A percentile compares a stretch with the other conserved stretches of the same genome.
Evolutionary conservation across 1,140 invertebrate species (phyloP).

Genomic region (Orius insidiosus): DNA sequence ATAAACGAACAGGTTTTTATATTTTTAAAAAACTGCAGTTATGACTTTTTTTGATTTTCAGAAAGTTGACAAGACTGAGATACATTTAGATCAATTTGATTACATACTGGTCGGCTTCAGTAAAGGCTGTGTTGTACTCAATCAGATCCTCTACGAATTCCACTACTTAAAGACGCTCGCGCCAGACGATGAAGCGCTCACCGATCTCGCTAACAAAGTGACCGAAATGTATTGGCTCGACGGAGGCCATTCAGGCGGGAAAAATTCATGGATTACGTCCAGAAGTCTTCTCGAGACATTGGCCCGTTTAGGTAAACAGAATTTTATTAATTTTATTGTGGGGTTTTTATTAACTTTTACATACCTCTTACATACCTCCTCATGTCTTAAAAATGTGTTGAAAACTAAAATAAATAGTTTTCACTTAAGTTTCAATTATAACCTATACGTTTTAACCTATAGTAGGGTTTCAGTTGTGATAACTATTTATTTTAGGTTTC

Average conservation of each 20-base stretch:
- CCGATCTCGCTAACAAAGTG: constrained; percentile 39
- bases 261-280: constrained; percentile 72
- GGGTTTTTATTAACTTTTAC: too few relatives aligned
- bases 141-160: constrained; percentile 75
- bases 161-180: constrained; percentile 47
- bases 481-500: too few relatives aligned
- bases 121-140: constrained; percentile 81
- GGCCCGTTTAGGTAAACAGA: constrained; percentile 33
- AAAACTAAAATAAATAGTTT: too few relatives aligned
- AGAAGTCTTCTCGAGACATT: constrained; percentile 48
- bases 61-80: constrained; percentile 9
- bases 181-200: constrained; percentile 33
- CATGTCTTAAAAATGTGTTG: too few relatives aligned
- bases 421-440: too few relatives aligned
- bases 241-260: constrained; percentile 64
- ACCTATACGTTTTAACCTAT: too few relatives aligned
- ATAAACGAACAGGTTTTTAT: neutral
- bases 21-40: neutral
- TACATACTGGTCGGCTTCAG: constrained; percentile 66
- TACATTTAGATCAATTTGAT: constrained; percentile 18
- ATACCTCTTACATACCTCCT: too few relatives aligned
- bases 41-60: neutral
- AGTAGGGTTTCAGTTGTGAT: too few relatives aligned
- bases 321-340: too few relatives aligned
- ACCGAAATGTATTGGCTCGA: constrained; percentile 71